A percentile compares a stretch with the other conserved stretches of the same genome.
These are phyloP conservation scores for Indicator maculatus DNA, from an alignment of 2,113 vertebrate genomes.

Conservation along the genomic window DNA sequence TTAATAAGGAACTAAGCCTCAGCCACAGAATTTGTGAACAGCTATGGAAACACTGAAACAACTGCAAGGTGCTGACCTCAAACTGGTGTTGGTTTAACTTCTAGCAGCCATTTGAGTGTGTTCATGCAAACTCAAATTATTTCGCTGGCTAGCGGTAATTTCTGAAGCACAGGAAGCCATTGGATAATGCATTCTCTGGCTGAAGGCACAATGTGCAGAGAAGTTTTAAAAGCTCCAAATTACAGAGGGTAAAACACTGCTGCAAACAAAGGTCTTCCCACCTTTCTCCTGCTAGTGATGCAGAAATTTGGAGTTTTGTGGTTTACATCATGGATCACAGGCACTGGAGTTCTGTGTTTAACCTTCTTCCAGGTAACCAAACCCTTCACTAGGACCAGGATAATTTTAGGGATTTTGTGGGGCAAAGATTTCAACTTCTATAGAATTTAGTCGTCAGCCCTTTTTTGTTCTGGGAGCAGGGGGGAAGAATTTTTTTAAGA, in stretches of 20 bases:
- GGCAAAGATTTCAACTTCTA: background rate
- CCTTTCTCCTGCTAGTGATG: slow-evolving; percentile 38
- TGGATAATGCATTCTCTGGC: slow-evolving; percentile 17
- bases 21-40: slow-evolving; percentile 40
- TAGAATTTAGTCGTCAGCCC: background rate
- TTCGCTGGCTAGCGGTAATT: slow-evolving; percentile 2
- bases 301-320: slow-evolving; percentile 14
- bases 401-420: background rate
- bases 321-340: slow-evolving; percentile 57
- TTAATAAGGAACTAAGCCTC: slow-evolving; percentile 56
- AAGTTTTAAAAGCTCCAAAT: slow-evolving; percentile 32
- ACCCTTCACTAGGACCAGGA: background rate
- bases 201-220: background rate
- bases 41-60: slow-evolving; percentile 45
- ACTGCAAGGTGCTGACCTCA: slow-evolving; percentile 66
- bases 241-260: background rate
- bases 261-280: background rate
- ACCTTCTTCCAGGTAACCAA: slow-evolving; percentile 75
- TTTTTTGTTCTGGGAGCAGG: background rate
- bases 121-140: slow-evolving; percentile 9
- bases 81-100: slow-evolving; percentile 69
- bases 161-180: slow-evolving; percentile 25
- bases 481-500: background rate
- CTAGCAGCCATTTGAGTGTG: slow-evolving; percentile 29
- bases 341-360: slow-evolving; percentile 59